Evolutionary conservation across 1,140 invertebrate genomes (phyloP).

Genomic region (Zaprionus lachaisei): DNA sequence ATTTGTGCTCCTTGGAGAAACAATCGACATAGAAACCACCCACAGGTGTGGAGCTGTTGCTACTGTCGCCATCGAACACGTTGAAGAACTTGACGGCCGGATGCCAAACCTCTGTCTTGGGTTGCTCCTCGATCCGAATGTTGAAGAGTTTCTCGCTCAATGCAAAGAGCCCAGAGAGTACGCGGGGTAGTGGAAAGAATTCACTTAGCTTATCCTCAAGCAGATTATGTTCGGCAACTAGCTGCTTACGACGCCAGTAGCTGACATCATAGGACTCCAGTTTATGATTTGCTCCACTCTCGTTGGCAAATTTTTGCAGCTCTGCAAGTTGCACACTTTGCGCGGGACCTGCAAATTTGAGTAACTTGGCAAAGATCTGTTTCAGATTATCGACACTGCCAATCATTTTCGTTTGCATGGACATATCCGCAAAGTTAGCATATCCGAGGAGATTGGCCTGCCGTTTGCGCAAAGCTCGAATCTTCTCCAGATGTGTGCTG

Average conservation of each 20-base stretch:
- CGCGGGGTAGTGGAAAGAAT: slow-evolving; percentile 93
- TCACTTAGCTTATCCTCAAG: slow-evolving; percentile 90
- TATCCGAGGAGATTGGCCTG: slow-evolving; percentile 92
- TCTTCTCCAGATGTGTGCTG: slow-evolving; percentile 91
- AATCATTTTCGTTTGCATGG: slow-evolving; percentile 98
- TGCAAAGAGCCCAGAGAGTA: slow-evolving; percentile 91
- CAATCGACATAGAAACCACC: slow-evolving; percentile 94
- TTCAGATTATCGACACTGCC: slow-evolving; percentile 91
- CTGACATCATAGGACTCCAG: slow-evolving; percentile 94
- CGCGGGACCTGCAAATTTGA: slow-evolving; percentile 88
- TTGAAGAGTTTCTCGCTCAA: slow-evolving; percentile 92
- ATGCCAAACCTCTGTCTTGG: slow-evolving; percentile 91
- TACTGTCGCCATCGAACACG: slow-evolving; percentile 89
- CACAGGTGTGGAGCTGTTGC: slow-evolving; percentile 86
- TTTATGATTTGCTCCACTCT: slow-evolving; percentile 89
- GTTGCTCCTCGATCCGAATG: slow-evolving; percentile 91
- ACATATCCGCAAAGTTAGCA: slow-evolving; percentile 92
- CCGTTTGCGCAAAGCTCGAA: slow-evolving; percentile 88
- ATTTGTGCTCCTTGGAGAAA: slow-evolving; percentile 87
- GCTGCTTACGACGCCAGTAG: slow-evolving; percentile 93
- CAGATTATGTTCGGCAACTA: slow-evolving; percentile 87
- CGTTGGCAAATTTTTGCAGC: slow-evolving; percentile 90
- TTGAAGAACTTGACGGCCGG: slow-evolving; percentile 94
- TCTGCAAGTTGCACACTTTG: slow-evolving; percentile 91
- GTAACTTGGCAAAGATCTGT: slow-evolving; percentile 89